Evolutionary conservation across 1,140 invertebrate genomes (phyloP).

Genomic region (Drosophila murphyi): DNA sequence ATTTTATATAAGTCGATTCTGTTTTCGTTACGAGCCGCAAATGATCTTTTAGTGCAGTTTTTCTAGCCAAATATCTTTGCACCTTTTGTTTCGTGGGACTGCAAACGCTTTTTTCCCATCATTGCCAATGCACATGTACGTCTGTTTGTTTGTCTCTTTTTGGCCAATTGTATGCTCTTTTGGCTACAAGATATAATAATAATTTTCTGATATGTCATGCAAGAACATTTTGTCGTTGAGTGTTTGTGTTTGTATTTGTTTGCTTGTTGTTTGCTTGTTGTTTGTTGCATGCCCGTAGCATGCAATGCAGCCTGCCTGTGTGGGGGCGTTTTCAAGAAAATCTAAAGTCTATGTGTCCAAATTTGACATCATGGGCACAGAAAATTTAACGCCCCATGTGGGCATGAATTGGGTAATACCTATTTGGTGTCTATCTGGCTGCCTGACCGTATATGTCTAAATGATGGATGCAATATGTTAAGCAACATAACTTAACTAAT

Average conservation of each 20-base stretch:
- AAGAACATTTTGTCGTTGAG: slow-evolving; percentile 46
- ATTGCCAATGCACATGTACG: slow-evolving; percentile 35
- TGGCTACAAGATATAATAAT: slow-evolving; percentile 70
- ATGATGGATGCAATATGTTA: slow-evolving; percentile 2
- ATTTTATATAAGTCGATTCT: slow-evolving; percentile 82
- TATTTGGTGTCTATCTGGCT: slow-evolving; percentile 7
- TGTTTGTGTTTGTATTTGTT: slow-evolving; percentile 6
- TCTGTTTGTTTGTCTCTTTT: slow-evolving; percentile 2
- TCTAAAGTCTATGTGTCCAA: slow-evolving; percentile 53
- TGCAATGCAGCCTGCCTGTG: slow-evolving; percentile 1
- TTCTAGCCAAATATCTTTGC: slow-evolving; percentile 19
- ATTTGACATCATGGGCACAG: slow-evolving; percentile 36
- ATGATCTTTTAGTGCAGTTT: slow-evolving; percentile 59
- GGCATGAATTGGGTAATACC: slow-evolving; percentile 29
- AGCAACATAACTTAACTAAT: slow-evolving; percentile 3
- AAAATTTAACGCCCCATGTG: slow-evolving; percentile 42
- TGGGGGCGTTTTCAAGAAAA: slow-evolving; percentile 66
- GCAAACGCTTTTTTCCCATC: slow-evolving; percentile 60
- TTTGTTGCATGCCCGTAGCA: slow-evolving; percentile 12
- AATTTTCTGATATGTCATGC: slow-evolving; percentile 76
- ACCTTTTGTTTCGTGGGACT: slow-evolving; percentile 32
- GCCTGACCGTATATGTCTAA: neutral
- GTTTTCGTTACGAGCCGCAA: slow-evolving; percentile 57
- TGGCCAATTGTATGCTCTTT: slow-evolving; percentile 75
- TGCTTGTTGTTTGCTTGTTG: neutral